phyloP scores from a whole-genome alignment of 2,113 vertebrate genomes.

The Chunga burmeisteri region DNA sequence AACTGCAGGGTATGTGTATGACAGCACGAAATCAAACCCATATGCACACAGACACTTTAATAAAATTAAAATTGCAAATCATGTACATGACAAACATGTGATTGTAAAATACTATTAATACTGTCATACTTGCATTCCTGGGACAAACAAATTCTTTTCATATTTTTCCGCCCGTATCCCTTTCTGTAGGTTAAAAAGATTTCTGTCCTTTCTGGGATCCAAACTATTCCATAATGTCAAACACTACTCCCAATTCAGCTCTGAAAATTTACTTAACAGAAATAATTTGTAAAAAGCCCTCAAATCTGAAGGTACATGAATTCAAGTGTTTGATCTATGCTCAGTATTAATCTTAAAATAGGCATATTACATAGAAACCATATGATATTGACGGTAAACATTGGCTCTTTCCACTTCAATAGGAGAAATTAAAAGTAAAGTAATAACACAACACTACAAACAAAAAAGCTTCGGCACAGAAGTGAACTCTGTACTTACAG shows the following conservation, averaged over 20 bases:
- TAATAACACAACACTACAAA: fast-evolving
- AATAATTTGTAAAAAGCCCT: background rate
- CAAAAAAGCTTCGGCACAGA: background rate
- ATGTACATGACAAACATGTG: constrained; percentile 14
- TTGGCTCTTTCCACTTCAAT: fast-evolving
- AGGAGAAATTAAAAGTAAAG: background rate
- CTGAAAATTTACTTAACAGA: background rate
- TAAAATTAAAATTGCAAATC: constrained; percentile 61
- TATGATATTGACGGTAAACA: fast-evolving
- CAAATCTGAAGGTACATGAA: background rate
- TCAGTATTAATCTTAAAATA: background rate
- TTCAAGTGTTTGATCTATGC: background rate
- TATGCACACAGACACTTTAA: background rate
- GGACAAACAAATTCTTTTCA: background rate
- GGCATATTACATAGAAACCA: background rate
- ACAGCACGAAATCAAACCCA: constrained; percentile 51
- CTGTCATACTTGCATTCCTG: background rate
- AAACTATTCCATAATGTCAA: background rate
- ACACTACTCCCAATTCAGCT: background rate
- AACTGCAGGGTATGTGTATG: background rate
- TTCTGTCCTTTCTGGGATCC: background rate
- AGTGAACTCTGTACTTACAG: constrained; percentile 80
- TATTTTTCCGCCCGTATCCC: background rate
- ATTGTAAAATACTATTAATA: background rate
- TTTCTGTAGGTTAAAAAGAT: background rate